phyloP scores from a whole-genome alignment of 2,797 vertebrate genomes.

The Enteromius viviparus region DNA sequence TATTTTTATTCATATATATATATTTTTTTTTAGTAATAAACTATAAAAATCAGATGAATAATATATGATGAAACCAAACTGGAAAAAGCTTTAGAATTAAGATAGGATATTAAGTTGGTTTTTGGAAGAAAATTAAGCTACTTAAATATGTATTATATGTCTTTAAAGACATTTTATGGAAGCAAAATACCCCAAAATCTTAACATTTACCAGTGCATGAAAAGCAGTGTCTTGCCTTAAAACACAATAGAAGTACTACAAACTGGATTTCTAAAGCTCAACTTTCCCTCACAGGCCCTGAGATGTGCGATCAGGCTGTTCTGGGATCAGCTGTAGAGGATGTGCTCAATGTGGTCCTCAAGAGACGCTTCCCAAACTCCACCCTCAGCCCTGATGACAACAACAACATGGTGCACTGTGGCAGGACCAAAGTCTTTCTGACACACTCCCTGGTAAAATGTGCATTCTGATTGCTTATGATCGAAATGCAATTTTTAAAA shows the following conservation, averaged over 20 bases:
- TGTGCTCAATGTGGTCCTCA: constrained; percentile 73
- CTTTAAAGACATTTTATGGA: not conserved
- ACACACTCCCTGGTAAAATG: constrained; percentile 80
- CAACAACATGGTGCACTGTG: constrained; percentile 80
- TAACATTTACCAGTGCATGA: not conserved
- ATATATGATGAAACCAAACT: not conserved
- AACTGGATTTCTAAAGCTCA: not conserved
- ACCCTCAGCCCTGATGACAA: constrained; percentile 43
- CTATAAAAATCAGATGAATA: not conserved
- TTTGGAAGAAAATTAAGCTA: not conserved
- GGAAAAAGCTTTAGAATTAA: not conserved
- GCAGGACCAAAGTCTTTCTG: constrained; percentile 93
- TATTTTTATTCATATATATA: too few species aligned
- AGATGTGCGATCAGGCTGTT: constrained; percentile 17
- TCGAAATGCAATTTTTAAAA: not conserved
- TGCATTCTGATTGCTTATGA: not conserved
- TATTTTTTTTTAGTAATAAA: not conserved
- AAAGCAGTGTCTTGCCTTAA: not conserved
- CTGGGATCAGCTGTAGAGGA: constrained; percentile 67
- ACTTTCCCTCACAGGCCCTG: constrained; percentile 65
- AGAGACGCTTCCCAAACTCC: constrained; percentile 32
- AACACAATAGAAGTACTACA: not conserved
- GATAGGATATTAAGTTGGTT: not conserved
- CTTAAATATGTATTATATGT: not conserved
- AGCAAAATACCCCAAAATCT: not conserved